Percentiles rank a stretch among this genome's conserved stretches.
Conservation (phyloP, 2,888 invertebrate genomes). For the Rhaphigaster nebulosa region DNA sequence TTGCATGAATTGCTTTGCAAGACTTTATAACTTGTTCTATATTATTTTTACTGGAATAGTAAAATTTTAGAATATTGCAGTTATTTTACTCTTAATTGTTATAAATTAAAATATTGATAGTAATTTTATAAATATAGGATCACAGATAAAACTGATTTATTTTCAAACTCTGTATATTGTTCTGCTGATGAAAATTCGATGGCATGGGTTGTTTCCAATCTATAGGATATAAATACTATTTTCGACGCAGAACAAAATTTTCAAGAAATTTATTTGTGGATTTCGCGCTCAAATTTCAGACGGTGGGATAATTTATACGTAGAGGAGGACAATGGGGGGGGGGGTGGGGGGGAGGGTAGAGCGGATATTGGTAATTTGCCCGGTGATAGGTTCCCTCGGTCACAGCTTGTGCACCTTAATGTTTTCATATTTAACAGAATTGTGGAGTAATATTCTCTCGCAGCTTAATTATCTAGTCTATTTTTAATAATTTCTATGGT, state of each 20-base stretch:
- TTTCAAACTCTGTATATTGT: too few species aligned
- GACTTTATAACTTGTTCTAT: too few species aligned
- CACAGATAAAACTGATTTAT: too few species aligned
- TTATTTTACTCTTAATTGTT: too few species aligned
- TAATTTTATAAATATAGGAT: too few species aligned
- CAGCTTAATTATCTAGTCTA: neutral
- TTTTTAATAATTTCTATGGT: neutral
- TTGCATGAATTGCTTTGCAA: too few species aligned
- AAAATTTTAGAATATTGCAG: too few species aligned
- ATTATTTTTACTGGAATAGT: too few species aligned
- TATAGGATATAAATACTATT: neutral
- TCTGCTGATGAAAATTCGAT: neutral
- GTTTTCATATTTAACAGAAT: constrained; percentile 12
- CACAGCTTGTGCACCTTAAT: constrained; percentile 13
- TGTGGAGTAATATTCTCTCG: constrained; percentile 13
- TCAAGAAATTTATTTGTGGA: neutral
- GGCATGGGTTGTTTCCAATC: neutral
- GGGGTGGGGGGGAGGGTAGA: too few species aligned
- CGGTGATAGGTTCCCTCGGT: neutral
- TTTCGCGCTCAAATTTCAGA: neutral
- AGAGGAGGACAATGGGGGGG: neutral
- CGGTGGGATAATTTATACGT: neutral
- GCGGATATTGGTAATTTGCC: neutral
- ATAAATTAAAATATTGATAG: too few species aligned
- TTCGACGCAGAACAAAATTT: neutral